Conservation (phyloP, 1,140 invertebrate genomes). For the Drosophila sp. region DNA sequence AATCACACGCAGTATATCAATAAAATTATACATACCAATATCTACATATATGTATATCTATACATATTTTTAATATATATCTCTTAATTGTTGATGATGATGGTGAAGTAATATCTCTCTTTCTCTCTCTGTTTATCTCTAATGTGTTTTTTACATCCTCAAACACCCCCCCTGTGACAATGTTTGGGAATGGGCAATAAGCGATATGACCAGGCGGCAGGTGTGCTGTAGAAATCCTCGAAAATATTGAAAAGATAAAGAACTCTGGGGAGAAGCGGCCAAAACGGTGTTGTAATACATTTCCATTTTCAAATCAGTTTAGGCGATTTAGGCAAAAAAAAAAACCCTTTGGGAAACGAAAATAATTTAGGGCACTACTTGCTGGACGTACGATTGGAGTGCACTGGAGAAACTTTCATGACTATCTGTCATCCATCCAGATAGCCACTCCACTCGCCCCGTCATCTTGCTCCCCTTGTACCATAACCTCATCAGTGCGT, state of each 20-base stretch:
- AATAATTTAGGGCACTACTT: background rate
- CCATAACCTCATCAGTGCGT: background rate
- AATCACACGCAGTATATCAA: conserved; percentile 75
- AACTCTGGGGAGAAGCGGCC: conserved; percentile 83
- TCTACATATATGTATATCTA: conserved; percentile 36
- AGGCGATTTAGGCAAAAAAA: background rate
- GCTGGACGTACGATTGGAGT: background rate
- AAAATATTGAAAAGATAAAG: conserved; percentile 79
- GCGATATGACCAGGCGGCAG: conserved; percentile 87
- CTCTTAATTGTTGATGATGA: conserved; percentile 81
- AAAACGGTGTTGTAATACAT: conserved; percentile 83
- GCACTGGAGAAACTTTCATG: background rate
- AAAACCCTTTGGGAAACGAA: background rate
- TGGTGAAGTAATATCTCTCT: conserved; percentile 83
- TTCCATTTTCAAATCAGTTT: conserved; percentile 70
- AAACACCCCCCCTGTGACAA: conserved; percentile 62
- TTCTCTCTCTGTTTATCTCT: conserved; percentile 83
- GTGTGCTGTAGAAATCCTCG: conserved; percentile 84
- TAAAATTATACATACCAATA: conserved; percentile 52
- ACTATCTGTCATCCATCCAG: background rate
- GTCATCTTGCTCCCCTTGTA: background rate
- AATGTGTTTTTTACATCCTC: conserved; percentile 80
- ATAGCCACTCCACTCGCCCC: background rate
- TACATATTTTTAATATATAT: conserved; percentile 54
- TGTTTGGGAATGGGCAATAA: conserved; percentile 86